Percentiles rank a stretch among this genome's conserved stretches.
Conservation (phyloP, 2,113 vertebrate genomes). For the rat (Rattus norvegicus) region GRCr8 NC_086037.1:490501-491000, state of each 20-base stretch:
- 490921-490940: conserved; percentile 27
- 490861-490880: conserved; percentile 41
- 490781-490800: conserved; percentile 54
- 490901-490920: conserved; percentile 57
- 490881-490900: not conserved
- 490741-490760: conserved; percentile 43
- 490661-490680: not conserved
- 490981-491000: conserved; percentile 11
- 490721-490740: not conserved
- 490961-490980: not conserved
- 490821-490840: conserved; percentile 40
- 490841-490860: conserved; percentile 31
- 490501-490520: not conserved
- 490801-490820: conserved; percentile 28
- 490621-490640: not conserved
- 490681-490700: not conserved
- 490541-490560: not conserved
- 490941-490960: conserved; percentile 52
- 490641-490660: not conserved
- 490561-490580: not conserved
- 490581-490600: not conserved
- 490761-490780: conserved; percentile 61
- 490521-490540: not conserved
- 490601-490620: not conserved
- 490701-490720: not conserved